phyloP scores from a whole-genome alignment of 2,113 vertebrate species.

The Tringa solitaria region DNA sequence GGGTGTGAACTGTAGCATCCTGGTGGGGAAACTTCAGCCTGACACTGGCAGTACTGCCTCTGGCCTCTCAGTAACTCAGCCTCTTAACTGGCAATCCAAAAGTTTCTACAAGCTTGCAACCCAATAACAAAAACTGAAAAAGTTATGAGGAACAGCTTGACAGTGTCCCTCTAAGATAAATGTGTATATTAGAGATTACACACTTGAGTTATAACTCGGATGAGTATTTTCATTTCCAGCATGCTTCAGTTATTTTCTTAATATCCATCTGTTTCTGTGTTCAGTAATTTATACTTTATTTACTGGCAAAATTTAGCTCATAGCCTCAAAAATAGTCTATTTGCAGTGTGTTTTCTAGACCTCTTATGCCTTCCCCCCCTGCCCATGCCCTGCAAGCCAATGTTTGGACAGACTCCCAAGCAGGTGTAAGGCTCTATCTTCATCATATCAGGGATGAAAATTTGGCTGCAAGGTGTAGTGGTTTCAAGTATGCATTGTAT shows the following conservation, averaged over 20 bases:
- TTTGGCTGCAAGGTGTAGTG: neutral
- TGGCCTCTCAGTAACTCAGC: neutral
- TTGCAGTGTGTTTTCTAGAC: neutral
- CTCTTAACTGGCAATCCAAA: neutral
- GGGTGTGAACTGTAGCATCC: neutral
- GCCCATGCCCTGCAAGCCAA: neutral
- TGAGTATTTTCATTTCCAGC: neutral
- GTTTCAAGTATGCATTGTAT: neutral
- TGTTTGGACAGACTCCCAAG: neutral
- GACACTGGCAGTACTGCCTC: neutral
- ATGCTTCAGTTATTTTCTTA: constrained; percentile 38
- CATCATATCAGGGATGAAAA: neutral
- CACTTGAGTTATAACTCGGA: neutral
- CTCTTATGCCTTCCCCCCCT: neutral
- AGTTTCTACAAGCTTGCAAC: neutral
- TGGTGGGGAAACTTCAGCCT: neutral
- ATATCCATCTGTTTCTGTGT: constrained; percentile 39
- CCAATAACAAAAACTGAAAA: neutral
- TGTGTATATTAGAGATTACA: constrained; percentile 18
- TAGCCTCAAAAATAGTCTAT: neutral
- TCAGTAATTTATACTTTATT: constrained; percentile 34
- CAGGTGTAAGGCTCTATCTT: neutral
- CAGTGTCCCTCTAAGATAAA: constrained; percentile 29
- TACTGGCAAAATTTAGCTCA: neutral
- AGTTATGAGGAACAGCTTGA: constrained; percentile 27